Conservation (phyloP, 2,888 invertebrate genomes). For the Panopea generosa region DNA sequence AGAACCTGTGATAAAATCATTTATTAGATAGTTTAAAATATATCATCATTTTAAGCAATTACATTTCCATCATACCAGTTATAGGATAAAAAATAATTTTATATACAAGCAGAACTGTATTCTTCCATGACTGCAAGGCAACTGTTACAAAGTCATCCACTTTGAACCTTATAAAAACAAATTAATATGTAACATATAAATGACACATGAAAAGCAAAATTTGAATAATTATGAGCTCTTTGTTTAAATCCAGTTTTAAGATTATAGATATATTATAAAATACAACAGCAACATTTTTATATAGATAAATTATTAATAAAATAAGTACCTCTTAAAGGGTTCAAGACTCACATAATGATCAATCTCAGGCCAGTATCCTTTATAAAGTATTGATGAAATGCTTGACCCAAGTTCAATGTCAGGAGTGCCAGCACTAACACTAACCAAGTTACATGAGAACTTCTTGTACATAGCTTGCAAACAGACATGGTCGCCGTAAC, state of each 20-base stretch:
- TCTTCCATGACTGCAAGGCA: neutral
- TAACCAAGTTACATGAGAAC: neutral
- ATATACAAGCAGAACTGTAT: neutral
- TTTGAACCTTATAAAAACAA: neutral
- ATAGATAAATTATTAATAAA: too few species aligned
- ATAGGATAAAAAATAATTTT: too few species aligned
- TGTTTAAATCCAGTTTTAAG: too few species aligned
- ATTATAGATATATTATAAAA: too few species aligned
- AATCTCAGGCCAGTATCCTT: constrained; percentile 27
- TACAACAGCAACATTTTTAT: too few species aligned
- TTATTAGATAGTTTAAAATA: too few species aligned
- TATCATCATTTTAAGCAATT: too few species aligned
- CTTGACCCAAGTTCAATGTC: constrained; percentile 1
- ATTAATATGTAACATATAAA: neutral
- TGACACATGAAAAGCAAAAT: too few species aligned
- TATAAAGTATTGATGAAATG: neutral
- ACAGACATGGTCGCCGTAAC: constrained; percentile 29
- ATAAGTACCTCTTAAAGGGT: constrained; percentile 9
- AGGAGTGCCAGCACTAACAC: constrained; percentile 13
- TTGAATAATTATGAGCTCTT: too few species aligned
- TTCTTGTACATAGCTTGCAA: neutral
- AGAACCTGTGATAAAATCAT: neutral
- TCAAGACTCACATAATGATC: constrained; percentile 38
- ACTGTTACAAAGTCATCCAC: neutral
- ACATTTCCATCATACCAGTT: too few species aligned